Conservation (phyloP, 1,140 invertebrate species). For the Stratiolaelaps scimitus region DNA sequence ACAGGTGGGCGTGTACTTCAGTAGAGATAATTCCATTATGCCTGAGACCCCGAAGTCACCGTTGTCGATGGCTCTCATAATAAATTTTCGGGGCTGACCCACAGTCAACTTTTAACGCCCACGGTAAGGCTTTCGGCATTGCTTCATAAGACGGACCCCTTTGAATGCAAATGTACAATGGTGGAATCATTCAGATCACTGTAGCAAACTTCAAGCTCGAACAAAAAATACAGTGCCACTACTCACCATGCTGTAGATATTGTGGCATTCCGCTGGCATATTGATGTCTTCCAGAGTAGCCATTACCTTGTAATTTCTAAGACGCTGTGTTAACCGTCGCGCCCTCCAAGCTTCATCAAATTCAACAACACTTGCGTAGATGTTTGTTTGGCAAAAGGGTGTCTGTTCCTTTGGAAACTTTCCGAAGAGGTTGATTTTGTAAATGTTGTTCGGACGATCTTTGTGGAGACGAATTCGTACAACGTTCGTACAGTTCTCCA, state of each 20-base stretch:
- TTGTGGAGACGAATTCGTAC: not conserved
- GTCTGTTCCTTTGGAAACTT: not conserved
- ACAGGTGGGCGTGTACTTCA: too few species aligned
- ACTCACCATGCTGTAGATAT: constrained; percentile 5
- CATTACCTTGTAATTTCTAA: constrained; percentile 16
- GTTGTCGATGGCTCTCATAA: too few species aligned
- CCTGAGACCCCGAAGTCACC: too few species aligned
- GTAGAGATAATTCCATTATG: too few species aligned
- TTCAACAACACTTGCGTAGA: not conserved
- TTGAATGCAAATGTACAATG: too few species aligned
- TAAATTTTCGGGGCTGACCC: too few species aligned
- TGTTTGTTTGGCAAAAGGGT: not conserved
- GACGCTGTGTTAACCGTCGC: not conserved
- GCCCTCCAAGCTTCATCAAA: not conserved
- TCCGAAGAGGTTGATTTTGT: not conserved
- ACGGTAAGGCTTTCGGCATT: too few species aligned
- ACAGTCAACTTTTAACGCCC: too few species aligned
- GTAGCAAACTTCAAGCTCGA: too few species aligned
- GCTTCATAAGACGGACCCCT: too few species aligned
- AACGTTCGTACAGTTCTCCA: not conserved
- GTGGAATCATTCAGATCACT: too few species aligned
- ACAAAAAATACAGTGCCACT: too few species aligned
- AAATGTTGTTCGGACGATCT: constrained; percentile 13
- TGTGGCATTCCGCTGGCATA: not conserved
- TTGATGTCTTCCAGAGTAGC: constrained; percentile 15